Conservation (phyloP, 1,140 invertebrate genomes). For the Battus philenor region DNA sequence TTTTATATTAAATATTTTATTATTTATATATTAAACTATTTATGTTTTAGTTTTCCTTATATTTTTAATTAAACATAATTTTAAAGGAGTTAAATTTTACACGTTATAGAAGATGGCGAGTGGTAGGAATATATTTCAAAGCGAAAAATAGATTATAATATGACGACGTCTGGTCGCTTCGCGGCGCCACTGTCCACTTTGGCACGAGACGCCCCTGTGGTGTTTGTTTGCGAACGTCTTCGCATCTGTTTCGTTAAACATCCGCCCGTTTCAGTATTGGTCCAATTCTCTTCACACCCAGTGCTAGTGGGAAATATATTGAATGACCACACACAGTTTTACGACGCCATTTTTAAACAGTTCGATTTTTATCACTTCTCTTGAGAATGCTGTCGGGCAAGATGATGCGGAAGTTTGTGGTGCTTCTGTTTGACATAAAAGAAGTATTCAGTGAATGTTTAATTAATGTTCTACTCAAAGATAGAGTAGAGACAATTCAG, state of each 20-base stretch:
- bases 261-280: slow-evolving; percentile 61
- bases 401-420: slow-evolving; percentile 57
- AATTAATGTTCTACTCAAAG: slow-evolving; percentile 61
- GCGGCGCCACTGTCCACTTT: slow-evolving; percentile 55
- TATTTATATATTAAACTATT: no score
- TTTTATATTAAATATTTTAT: no score
- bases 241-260: slow-evolving; percentile 69
- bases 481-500: slow-evolving; percentile 53
- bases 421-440: slow-evolving; percentile 61
- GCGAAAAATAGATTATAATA: slow-evolving; percentile 48
- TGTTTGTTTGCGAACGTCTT: slow-evolving; percentile 69
- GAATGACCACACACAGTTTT: slow-evolving; percentile 32
- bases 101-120: not conserved
- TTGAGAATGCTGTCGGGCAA: slow-evolving; percentile 42
- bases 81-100: no score
- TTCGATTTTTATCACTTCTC: slow-evolving; percentile 19
- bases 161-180: slow-evolving; percentile 46
- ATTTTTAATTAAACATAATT: no score
- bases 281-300: slow-evolving; percentile 53
- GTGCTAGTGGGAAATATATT: slow-evolving; percentile 38
- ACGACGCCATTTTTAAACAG: slow-evolving; percentile 42
- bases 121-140: slow-evolving; percentile 27
- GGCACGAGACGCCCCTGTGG: slow-evolving; percentile 50
- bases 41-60: no score
- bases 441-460: slow-evolving; percentile 70